Evolutionary conservation across 2,888 invertebrate species (phyloP), one percentile per base, ranked within the genome.

Genomic region (Biston betularia): DNA sequence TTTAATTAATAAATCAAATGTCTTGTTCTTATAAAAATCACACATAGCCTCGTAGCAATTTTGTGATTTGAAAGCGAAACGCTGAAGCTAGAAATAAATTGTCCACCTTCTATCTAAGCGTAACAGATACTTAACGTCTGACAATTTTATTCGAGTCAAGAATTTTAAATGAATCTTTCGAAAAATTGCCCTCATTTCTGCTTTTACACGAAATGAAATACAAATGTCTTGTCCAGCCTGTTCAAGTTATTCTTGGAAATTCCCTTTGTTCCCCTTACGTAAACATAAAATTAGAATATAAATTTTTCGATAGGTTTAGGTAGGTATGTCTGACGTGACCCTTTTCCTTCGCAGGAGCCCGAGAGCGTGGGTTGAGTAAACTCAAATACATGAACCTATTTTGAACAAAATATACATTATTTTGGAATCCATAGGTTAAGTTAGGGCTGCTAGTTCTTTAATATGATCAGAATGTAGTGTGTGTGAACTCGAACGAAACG

Each of bases 141-240:
- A 42, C 11, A 54, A 54, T 48, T 46, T 57, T 34, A 48, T 44
- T n/a, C 48, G 6, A 35, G 14, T 48, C 48, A 48, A 54, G 15
- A 57, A 57, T 48, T 48, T 48, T 56, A 56, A 57, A 15, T 15
- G 50, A 59, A 56, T 56, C 46, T 46, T n/a, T 46, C 55, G 65
- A 59, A 49, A 58, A 69, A 77, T 76, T 77, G 73, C 70, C 75
- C 69, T 77, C 72, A 73, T 75, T 75, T 71, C 72, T 67, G 58
- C 60, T 73, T 73, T 71, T 68, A 49, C 76, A 76, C 75, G 76
- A 65, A 73, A 70, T 67, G 64, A 70, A 60, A 63, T 54, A 53
- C 63, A 69, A 69, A 72, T 24, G 56, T 52, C 56, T 49, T 58
- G 48, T 38, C 48, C 49, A 49, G 49, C 38, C 49, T 48, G 58